phyloP scores from a whole-genome alignment of 1,140 invertebrate genomes.

The Onthophagus taurus region DNA sequence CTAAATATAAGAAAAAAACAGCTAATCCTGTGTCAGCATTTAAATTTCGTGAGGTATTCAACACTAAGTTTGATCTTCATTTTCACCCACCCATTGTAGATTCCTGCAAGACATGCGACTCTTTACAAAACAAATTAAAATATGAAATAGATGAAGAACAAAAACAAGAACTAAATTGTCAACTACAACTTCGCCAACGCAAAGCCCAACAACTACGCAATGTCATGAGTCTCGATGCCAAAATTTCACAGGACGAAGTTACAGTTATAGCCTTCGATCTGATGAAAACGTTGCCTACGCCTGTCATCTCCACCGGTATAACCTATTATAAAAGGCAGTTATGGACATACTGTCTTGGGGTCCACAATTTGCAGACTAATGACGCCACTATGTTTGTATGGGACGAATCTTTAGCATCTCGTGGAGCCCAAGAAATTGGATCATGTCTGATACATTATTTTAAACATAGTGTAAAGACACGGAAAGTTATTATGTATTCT shows the following conservation, averaged over 20 bases:
- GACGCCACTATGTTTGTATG: slow-evolving; percentile 9
- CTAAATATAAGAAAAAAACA: background rate
- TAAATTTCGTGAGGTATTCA: background rate
- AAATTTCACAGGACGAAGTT: slow-evolving; percentile 1
- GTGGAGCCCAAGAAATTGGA: slow-evolving; percentile 10
- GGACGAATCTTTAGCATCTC: slow-evolving; percentile 14
- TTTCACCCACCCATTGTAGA: slow-evolving; percentile 3
- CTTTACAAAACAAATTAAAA: background rate
- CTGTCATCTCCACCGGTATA: slow-evolving; percentile 6
- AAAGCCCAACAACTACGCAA: background rate
- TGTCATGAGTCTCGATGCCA: slow-evolving; percentile 1
- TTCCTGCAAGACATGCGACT: background rate
- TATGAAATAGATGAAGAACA: background rate
- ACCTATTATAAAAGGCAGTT: slow-evolving; percentile 12
- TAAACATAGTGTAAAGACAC: slow-evolving; percentile 4
- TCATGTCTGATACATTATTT: slow-evolving; percentile 7
- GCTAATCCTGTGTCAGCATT: background rate
- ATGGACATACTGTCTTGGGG: slow-evolving; percentile 12
- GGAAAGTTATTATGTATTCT: slow-evolving; percentile 1
- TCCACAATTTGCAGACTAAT: slow-evolving; percentile 12
- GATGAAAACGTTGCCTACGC: slow-evolving; percentile 8
- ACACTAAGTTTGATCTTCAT: background rate
- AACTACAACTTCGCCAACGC: slow-evolving; percentile 4
- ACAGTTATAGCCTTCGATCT: slow-evolving; percentile 10
- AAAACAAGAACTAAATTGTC: background rate